Evolutionary conservation across 2,888 invertebrate species (phyloP), one percentile per base, ranked within the genome.

Genomic region (Idaea dimidiata): DNA sequence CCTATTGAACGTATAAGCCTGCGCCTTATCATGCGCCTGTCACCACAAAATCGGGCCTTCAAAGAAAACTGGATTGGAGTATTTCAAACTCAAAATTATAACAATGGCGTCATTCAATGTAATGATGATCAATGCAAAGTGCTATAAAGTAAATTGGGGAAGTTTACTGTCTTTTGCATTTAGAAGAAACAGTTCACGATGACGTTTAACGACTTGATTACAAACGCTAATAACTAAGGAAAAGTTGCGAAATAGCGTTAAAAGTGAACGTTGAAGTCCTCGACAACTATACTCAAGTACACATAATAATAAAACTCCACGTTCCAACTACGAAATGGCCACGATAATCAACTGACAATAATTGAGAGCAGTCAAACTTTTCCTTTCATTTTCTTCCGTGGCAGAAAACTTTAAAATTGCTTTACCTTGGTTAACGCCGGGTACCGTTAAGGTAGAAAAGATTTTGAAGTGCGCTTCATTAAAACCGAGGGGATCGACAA

Each of bases 401-500:
- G 74, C 72, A 63, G 70, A 76, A 73, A 87, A 86, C 77, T 88
- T 88, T 83, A 72, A 84, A 85, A 86, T 86, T 84, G 82, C 81
- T 83, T 78, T 80, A 84, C 83, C 81, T 83, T 74, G 72, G 72
- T 78, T 82, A 80, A 79, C 74, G 76, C 74, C 72, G 73, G 77
- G 77, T 76, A 76, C 74, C 73, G 72, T 78, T 77, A 74, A 72
- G 76, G 78, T 72, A 76, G 81, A 84, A 84, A 84, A 84, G 84
- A 84, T 87, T 56, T 85, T 77, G 80, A 84, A 87, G 83, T 80
- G 84, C 80, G 82, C 86, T 88, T 89, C 88, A 88, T 89, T 89
- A 88, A 86, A 84, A 82, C 79, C 78, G 80, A 79, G 79, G 78
- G 72, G 76, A 79, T 81, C 81, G 79, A 86, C 88, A 86, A 87